These are phyloP conservation scores for Campoletis raptor DNA, from an alignment of 2,888 invertebrate genomes.

Conservation along the genomic window DNA sequence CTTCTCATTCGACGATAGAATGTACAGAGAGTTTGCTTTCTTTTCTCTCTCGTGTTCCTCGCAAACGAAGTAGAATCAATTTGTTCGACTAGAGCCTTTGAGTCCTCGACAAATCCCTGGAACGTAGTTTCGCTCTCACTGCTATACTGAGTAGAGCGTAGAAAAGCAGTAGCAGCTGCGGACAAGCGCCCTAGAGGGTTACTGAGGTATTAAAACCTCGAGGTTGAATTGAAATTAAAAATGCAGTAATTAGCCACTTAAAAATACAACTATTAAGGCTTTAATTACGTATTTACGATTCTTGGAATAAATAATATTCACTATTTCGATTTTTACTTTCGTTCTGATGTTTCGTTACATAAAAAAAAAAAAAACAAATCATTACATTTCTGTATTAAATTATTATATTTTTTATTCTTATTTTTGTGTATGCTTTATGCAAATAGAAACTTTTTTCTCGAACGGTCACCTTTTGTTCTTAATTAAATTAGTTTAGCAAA, in stretches of 20 bases:
- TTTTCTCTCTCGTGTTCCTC: conserved; percentile 41
- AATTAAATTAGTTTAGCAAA: background rate
- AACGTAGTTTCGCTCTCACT: conserved; percentile 59
- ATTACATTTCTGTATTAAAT: background rate
- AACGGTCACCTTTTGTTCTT: background rate
- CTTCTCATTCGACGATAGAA: background rate
- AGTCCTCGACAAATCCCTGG: conserved; percentile 67
- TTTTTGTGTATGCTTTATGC: background rate
- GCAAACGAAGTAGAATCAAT: conserved; percentile 69
- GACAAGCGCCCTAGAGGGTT: conserved; percentile 60
- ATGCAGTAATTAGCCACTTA: conserved; percentile 23
- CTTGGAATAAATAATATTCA: background rate
- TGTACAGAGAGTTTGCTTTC: conserved; percentile 14
- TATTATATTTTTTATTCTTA: no score
- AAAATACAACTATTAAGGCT: background rate
- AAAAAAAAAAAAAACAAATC: no score
- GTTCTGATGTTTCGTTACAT: background rate
- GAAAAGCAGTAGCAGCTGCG: conserved; percentile 71
- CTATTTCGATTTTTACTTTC: background rate
- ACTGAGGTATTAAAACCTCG: conserved; percentile 61
- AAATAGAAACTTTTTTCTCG: background rate
- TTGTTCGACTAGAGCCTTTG: conserved; percentile 70
- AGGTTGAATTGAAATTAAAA: conserved; percentile 29
- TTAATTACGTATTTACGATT: background rate
- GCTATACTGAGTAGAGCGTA: conserved; percentile 32